phyloP scores from a whole-genome alignment of 92 coral and sea anemone species.

The Micromussa lordhowensis region DNA sequence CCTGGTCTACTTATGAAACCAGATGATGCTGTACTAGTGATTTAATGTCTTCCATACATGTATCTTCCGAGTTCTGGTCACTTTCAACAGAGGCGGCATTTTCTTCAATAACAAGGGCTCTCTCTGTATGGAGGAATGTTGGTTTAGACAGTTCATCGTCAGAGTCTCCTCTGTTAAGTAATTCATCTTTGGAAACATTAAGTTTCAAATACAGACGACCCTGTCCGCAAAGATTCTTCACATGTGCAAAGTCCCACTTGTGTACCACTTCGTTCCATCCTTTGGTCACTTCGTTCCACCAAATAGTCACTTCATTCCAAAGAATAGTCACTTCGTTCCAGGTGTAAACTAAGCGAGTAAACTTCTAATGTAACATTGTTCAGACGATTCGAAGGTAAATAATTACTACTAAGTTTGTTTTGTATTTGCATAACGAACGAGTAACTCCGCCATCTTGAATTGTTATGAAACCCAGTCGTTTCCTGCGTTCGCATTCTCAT shows the following conservation, averaged over 20 bases:
- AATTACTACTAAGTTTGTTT: too few relatives aligned
- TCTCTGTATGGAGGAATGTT: slow-evolving; percentile 10
- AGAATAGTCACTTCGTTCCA: too few relatives aligned
- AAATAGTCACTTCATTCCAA: too few relatives aligned
- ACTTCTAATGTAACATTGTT: too few relatives aligned
- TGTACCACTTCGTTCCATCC: too few relatives aligned
- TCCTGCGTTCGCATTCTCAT: too few relatives aligned
- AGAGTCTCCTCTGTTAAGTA: slow-evolving; percentile 20
- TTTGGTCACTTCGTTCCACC: too few relatives aligned
- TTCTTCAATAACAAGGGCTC: slow-evolving; percentile 22
- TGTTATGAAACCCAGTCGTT: too few relatives aligned
- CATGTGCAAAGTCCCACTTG: slow-evolving; percentile 62
- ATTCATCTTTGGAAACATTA: slow-evolving; percentile 28
- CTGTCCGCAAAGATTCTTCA: slow-evolving; percentile 62
- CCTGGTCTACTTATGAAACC: slow-evolving; percentile 20
- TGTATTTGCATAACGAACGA: too few relatives aligned
- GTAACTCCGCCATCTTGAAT: too few relatives aligned
- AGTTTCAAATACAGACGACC: slow-evolving; percentile 50
- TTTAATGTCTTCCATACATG: slow-evolving; percentile 17
- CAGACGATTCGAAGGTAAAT: too few relatives aligned
- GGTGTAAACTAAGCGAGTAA: too few relatives aligned
- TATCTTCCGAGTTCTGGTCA: slow-evolving; percentile 27
- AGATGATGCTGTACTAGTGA: slow-evolving; percentile 19
- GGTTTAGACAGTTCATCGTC: slow-evolving; percentile 38
- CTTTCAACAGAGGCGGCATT: slow-evolving; percentile 26